Evolutionary conservation across 2,797 vertebrate species (phyloP).

Genomic region (Intellagama lesueurii): DNA sequence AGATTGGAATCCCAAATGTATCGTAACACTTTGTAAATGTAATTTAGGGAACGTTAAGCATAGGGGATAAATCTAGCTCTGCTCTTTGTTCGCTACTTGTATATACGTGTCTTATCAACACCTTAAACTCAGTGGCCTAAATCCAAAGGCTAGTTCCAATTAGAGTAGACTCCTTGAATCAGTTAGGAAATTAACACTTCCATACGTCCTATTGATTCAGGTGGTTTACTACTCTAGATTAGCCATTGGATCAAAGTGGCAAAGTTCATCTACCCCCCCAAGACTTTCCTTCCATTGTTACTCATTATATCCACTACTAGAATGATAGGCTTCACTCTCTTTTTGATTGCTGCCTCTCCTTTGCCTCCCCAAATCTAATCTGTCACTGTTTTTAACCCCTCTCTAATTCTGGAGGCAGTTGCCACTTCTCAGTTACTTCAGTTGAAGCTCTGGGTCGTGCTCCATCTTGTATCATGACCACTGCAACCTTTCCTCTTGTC

Average conservation of each 20-base stretch:
- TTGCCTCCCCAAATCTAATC: background rate
- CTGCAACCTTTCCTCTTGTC: background rate
- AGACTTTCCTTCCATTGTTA: background rate
- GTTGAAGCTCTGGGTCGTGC: background rate
- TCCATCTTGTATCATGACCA: background rate
- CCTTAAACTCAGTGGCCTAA: background rate
- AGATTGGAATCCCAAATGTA: constrained; percentile 42
- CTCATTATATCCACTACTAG: background rate
- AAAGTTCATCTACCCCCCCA: background rate
- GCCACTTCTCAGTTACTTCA: background rate
- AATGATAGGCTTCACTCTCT: background rate
- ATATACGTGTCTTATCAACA: background rate
- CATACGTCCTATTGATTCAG: too few species aligned
- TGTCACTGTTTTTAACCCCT: background rate
- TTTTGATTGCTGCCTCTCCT: background rate
- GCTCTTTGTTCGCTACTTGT: background rate
- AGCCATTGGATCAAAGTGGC: too few species aligned
- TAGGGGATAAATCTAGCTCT: background rate
- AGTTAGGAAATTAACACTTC: too few species aligned
- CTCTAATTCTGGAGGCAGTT: background rate
- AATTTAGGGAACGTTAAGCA: constrained; percentile 18
- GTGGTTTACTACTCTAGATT: too few species aligned
- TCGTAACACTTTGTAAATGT: constrained; percentile 15
- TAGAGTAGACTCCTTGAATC: too few species aligned
- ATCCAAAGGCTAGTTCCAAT: too few species aligned